Percentiles rank a stretch among this genome's conserved stretches.
Conservation (phyloP, 2,797 vertebrate species). For the Potorous gilbertii region DNA sequence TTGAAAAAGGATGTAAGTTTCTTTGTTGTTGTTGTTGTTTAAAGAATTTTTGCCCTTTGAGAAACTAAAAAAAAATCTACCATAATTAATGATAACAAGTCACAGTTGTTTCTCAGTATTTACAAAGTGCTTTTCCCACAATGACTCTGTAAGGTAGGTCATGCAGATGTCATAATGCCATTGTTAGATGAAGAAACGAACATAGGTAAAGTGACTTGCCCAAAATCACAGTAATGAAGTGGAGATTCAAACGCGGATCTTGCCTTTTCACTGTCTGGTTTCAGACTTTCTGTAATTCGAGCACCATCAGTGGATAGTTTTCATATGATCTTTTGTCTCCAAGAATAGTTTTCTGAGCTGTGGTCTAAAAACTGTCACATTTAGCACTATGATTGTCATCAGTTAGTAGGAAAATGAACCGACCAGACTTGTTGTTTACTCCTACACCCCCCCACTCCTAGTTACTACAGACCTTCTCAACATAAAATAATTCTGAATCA, state of each 20-base stretch:
- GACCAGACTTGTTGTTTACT: neutral
- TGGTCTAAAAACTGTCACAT: neutral
- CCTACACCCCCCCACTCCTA: neutral
- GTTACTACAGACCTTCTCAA: neutral
- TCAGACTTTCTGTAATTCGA: conserved; percentile 14
- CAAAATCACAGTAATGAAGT: neutral
- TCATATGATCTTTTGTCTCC: neutral
- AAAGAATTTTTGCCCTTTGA: neutral
- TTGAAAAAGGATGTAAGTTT: neutral
- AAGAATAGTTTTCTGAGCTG: conserved; percentile 1
- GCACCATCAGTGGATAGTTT: conserved; percentile 32
- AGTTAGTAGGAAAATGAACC: conserved; percentile 43
- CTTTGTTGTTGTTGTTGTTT: neutral
- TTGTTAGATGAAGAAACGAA: neutral
- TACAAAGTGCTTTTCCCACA: neutral
- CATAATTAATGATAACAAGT: neutral
- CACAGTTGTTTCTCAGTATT: neutral
- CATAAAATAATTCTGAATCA: neutral
- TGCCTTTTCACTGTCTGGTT: neutral
- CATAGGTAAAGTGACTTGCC: neutral
- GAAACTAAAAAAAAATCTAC: neutral
- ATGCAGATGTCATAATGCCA: neutral
- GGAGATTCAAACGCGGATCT: neutral
- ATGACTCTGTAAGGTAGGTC: neutral
- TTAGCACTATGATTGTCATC: conserved; percentile 27